These are phyloP conservation scores for Aleadryas rufinucha DNA, from an alignment of 2,113 vertebrate genomes.

Conservation along the genomic window DNA sequence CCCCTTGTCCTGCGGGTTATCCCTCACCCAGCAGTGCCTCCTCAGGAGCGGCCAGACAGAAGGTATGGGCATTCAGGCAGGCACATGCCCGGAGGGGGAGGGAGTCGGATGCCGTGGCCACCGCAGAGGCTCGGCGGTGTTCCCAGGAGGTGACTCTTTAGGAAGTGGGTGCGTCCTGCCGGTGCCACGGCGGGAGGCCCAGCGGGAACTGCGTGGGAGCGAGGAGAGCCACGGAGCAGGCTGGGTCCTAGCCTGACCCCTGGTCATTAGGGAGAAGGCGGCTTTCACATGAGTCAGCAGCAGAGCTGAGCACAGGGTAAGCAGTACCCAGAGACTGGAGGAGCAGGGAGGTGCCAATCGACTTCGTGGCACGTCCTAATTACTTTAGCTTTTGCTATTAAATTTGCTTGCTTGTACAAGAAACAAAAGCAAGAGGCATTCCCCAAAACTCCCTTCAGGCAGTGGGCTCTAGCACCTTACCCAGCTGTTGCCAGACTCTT, in stretches of 20 bases:
- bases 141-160: slow-evolving; percentile 57
- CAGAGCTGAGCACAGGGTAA: background rate
- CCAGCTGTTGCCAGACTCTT: background rate
- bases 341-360: background rate
- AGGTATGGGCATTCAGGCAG: background rate
- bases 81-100: background rate
- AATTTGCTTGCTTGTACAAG: background rate
- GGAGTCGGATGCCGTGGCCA: background rate
- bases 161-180: slow-evolving; percentile 40
- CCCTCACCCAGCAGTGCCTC: background rate
- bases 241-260: background rate
- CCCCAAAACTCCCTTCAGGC: background rate
- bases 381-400: background rate
- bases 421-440: slow-evolving; percentile 22
- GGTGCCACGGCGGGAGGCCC: background rate
- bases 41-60: background rate
- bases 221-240: background rate
- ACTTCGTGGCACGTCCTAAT: background rate
- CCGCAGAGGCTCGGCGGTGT: background rate
- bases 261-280: background rate
- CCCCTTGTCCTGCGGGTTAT: background rate
- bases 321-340: background rate
- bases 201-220: slow-evolving; percentile 31
- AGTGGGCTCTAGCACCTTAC: background rate
- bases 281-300: slow-evolving; percentile 9